These are phyloP conservation scores for Asbolus verrucosus DNA, from an alignment of 1,140 invertebrate species.

Conservation along the genomic window DNA sequence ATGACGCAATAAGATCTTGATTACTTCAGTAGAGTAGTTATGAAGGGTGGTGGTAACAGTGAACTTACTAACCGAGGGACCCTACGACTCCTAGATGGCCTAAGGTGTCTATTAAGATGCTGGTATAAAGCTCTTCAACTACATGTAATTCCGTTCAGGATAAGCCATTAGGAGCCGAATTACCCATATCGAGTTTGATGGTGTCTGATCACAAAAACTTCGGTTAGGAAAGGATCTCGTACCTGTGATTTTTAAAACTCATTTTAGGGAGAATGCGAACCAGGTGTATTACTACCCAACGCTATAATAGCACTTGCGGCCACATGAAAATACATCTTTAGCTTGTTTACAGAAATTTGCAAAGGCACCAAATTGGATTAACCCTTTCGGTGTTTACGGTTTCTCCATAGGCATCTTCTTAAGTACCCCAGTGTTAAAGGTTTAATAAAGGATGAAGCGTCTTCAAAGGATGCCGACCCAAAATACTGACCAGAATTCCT, in stretches of 20 bases:
- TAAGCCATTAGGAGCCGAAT: slow-evolving; percentile 24
- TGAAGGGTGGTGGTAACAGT: slow-evolving; percentile 45
- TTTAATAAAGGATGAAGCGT: too few relatives aligned
- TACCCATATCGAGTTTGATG: slow-evolving; percentile 18
- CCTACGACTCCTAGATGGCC: slow-evolving; percentile 39
- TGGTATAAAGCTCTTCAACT: slow-evolving; percentile 25
- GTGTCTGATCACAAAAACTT: background rate
- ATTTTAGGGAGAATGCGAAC: background rate
- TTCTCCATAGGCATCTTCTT: background rate
- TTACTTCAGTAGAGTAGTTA: slow-evolving; percentile 42
- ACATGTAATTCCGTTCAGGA: slow-evolving; percentile 32
- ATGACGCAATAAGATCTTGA: slow-evolving; percentile 46
- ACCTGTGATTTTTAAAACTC: slow-evolving; percentile 36
- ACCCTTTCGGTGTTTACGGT: slow-evolving; percentile 43
- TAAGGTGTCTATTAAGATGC: slow-evolving; percentile 48
- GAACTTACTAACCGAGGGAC: slow-evolving; percentile 42
- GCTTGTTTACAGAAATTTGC: slow-evolving; percentile 50
- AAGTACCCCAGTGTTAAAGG: too few relatives aligned
- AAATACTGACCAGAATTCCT: too few relatives aligned
- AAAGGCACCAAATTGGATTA: slow-evolving; percentile 53
- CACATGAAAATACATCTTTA: slow-evolving; percentile 44
- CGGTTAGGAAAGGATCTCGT: background rate
- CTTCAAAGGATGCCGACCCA: too few relatives aligned
- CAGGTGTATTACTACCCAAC: too few relatives aligned
- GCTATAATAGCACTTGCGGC: background rate